These are phyloP conservation scores for Mastomys coucha DNA, from an alignment of 2,113 vertebrate species.

Conservation along the genomic window DNA sequence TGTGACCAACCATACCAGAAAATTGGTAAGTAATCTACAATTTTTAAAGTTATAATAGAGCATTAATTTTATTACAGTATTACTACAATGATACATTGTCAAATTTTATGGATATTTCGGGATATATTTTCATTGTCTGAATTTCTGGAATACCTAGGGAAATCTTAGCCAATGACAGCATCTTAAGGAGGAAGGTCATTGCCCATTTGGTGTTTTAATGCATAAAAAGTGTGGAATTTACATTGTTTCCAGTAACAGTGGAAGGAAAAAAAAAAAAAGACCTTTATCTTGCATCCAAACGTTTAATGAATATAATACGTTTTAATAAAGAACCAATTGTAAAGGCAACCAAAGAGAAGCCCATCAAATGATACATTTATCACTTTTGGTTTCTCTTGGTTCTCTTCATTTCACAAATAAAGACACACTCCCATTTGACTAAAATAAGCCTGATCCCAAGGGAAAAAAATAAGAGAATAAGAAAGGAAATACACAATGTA, in stretches of 20 bases:
- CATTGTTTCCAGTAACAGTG: slow-evolving; percentile 69
- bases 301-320: background rate
- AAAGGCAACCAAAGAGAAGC: background rate
- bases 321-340: slow-evolving; percentile 24
- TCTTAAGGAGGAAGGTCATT: slow-evolving; percentile 65
- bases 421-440: background rate
- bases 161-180: slow-evolving; percentile 40
- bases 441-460: background rate
- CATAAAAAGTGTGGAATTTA: slow-evolving; percentile 60
- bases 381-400: background rate
- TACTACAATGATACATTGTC: slow-evolving; percentile 47
- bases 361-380: background rate
- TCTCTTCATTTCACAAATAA: slow-evolving; percentile 43
- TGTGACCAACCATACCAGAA: slow-evolving; percentile 30
- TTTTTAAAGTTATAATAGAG: slow-evolving; percentile 62
- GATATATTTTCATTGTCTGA: slow-evolving; percentile 60
- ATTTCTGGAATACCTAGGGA: slow-evolving; percentile 18
- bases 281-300: background rate
- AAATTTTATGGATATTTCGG: slow-evolving; percentile 67
- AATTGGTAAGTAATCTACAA: slow-evolving; percentile 74
- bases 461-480: background rate
- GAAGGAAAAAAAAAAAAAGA: background rate
- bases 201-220: slow-evolving; percentile 11
- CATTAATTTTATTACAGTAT: slow-evolving; percentile 64
- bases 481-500: background rate